Evolutionary conservation across 1,140 invertebrate species (phyloP).

Genomic region (Euura saliciscinereae): DNA sequence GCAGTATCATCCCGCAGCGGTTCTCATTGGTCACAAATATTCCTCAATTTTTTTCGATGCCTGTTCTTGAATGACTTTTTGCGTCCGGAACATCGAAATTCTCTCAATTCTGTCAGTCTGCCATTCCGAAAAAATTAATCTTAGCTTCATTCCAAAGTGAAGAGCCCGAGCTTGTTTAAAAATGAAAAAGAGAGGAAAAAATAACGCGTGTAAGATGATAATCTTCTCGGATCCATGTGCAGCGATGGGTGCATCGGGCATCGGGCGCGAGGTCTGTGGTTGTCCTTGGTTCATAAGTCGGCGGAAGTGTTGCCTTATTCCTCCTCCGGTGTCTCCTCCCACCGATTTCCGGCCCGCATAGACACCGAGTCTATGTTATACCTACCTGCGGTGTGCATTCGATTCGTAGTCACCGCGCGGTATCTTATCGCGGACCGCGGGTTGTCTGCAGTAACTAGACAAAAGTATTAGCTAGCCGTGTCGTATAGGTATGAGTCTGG

Average conservation of each 20-base stretch:
- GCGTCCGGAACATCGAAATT: no score
- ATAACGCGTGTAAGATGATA: no score
- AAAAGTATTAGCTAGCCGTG: neutral
- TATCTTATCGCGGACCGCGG: neutral
- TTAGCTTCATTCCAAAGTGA: no score
- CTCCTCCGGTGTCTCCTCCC: constrained; percentile 19
- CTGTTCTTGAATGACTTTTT: no score
- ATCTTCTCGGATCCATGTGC: constrained; percentile 30
- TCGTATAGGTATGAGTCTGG: neutral
- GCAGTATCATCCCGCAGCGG: constrained; percentile 13
- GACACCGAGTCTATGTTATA: neutral
- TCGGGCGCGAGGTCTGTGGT: constrained; percentile 54
- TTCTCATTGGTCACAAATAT: neutral
- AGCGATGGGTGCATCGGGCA: constrained; percentile 59
- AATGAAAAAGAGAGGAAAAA: no score
- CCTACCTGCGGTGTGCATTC: neutral
- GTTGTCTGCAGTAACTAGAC: constrained; percentile 10
- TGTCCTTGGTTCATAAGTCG: constrained; percentile 49
- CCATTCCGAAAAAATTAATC: no score
- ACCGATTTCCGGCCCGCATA: constrained; percentile 15
- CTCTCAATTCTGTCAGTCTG: no score
- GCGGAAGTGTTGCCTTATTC: constrained; percentile 47
- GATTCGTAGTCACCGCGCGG: neutral
- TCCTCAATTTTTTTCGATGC: no score
- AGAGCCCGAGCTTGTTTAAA: no score